These are phyloP conservation scores for Sesia bembeciformis DNA, from an alignment of 2,888 invertebrate genomes.

Conservation along the genomic window DNA sequence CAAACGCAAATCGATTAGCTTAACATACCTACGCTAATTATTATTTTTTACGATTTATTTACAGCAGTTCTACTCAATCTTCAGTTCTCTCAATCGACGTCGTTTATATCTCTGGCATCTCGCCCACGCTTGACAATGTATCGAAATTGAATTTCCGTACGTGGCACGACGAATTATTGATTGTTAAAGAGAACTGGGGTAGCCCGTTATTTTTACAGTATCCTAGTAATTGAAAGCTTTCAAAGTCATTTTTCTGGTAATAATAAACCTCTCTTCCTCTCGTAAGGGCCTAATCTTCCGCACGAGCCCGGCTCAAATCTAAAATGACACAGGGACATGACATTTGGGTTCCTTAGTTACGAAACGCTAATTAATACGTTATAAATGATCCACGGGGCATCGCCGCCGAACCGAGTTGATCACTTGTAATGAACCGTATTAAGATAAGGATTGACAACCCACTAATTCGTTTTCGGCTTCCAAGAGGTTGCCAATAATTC, in stretches of 20 bases:
- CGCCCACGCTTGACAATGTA: slow-evolving; percentile 25
- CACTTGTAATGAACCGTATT: slow-evolving; percentile 26
- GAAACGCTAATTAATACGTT: slow-evolving; percentile 35
- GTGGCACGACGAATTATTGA: slow-evolving; percentile 36
- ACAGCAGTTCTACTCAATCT: slow-evolving; percentile 23
- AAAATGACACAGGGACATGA: slow-evolving; percentile 13
- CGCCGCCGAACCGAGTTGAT: slow-evolving; percentile 20
- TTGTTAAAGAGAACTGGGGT: slow-evolving; percentile 27
- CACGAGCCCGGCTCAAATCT: slow-evolving; percentile 17
- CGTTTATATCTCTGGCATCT: slow-evolving; percentile 38
- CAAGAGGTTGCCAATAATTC: slow-evolving; percentile 13
- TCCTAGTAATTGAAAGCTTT: slow-evolving; percentile 16
- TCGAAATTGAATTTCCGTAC: slow-evolving; percentile 44
- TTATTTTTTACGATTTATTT: slow-evolving; percentile 46
- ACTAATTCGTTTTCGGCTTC: slow-evolving; percentile 19
- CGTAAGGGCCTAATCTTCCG: slow-evolving; percentile 17
- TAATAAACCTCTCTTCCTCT: slow-evolving; percentile 9
- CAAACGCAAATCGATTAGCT: slow-evolving; percentile 65
- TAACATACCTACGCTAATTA: slow-evolving; percentile 48
- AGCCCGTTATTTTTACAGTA: slow-evolving; percentile 31
- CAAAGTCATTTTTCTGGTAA: slow-evolving; percentile 11
- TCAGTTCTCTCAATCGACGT: slow-evolving; percentile 28
- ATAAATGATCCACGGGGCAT: slow-evolving; percentile 19
- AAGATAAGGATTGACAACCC: slow-evolving; percentile 31
- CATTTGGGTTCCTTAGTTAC: slow-evolving; percentile 25